Conservation (phyloP, 2,797 vertebrate species). For the Macrochelys suwanniensis region DNA sequence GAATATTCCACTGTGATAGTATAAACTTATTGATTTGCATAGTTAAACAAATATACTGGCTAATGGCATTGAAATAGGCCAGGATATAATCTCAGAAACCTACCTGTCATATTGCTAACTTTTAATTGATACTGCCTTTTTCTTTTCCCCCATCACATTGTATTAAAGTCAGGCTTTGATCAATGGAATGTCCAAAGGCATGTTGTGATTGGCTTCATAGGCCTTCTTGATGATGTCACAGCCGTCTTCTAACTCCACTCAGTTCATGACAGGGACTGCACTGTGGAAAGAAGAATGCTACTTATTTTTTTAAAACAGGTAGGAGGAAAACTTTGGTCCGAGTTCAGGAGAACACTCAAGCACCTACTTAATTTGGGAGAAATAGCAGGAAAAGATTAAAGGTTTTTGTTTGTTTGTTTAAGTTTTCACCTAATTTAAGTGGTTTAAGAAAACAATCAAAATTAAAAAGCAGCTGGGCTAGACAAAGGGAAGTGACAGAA, state of each 20-base stretch:
- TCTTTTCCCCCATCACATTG: not conserved
- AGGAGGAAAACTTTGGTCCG: not conserved
- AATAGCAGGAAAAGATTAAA: not conserved
- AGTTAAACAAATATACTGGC: not conserved
- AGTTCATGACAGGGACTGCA: not conserved
- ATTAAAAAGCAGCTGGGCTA: not conserved
- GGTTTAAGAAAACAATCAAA: not conserved
- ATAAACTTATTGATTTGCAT: not conserved
- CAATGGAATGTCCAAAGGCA: not conserved
- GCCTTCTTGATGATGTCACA: rapidly evolving
- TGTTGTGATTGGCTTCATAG: not conserved
- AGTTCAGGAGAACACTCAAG: not conserved
- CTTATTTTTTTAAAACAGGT: not conserved
- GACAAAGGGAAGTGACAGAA: not conserved
- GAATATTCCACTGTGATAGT: not conserved
- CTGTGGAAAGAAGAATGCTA: not conserved
- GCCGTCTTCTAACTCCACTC: not conserved
- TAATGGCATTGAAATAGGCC: not conserved
- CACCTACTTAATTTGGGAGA: not conserved
- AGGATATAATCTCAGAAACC: not conserved
- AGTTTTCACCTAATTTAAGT: not conserved
- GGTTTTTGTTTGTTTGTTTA: not conserved
- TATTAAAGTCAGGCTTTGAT: not conserved
- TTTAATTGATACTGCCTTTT: not conserved
- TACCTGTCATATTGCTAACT: not conserved